Evolutionary conservation across 2,113 vertebrate genomes (phyloP), one percentile per base, ranked within the genome.

Genomic region (Zingel zingel): DNA sequence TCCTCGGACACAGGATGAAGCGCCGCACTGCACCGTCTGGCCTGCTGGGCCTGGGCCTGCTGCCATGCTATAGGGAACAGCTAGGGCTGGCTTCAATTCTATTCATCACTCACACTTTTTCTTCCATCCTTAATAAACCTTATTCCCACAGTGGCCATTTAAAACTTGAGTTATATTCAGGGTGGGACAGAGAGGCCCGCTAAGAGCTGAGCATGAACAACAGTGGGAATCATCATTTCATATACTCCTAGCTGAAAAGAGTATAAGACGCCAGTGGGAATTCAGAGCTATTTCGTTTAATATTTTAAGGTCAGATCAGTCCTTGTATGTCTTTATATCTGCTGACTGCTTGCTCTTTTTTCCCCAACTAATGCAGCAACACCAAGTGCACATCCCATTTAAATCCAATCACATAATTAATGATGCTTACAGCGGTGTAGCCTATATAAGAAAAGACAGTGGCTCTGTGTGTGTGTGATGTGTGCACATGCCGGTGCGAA

Each of bases 351-450:
- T 15, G 21, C 51, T 69, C 23, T 61, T 61, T 71, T 39, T 73
- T n/a, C 45, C 62, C 57, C 50, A 25, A 85, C 84, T 85, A 74
- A 81, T 69, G 86, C 85, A 73, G 75, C 66, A 27, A 53, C 15
- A 47, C 48, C 69, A 73, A 63, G 59, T n/a, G 81, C 69, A 50
- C 75, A 53, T 71, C 81, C 81, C 78, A 86, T 82, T 88, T 74
- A 84, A 91, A 88, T 86, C 85, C 76, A 84, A 86, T 92, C 86
- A 83, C 83, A 86, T 89, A 85, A 91, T 89, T 89, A 92, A 91
- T 88, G 89, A 86, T 72, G 85, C 88, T 70, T 89, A 81, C 53
- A 89, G 83, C 62, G 74, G 67, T 47, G 77, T 72, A 67, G 86
- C 71, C 83, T 77, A 67, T 74, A 89, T 82, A 64, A 67, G 67